Percentiles rank a stretch among this genome's conserved stretches.
phyloP scores from a whole-genome alignment of 2,113 vertebrate species.

The Ceratotherium simum region DNA sequence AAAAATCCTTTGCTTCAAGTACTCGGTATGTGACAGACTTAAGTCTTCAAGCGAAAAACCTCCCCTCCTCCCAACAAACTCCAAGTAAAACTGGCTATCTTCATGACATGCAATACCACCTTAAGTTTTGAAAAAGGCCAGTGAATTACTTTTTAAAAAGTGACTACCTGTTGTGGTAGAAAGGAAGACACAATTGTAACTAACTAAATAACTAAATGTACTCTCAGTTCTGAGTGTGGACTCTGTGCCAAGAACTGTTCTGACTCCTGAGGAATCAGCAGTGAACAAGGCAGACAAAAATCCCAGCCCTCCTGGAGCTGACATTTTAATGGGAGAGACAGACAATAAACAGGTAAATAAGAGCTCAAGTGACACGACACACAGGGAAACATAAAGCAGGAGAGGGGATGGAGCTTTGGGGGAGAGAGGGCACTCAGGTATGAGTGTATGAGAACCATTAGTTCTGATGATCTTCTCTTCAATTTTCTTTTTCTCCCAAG shows the following conservation, averaged over 20 bases:
- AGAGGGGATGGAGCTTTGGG: background rate
- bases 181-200: background rate
- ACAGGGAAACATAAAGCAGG: background rate
- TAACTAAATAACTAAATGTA: background rate
- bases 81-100: background rate
- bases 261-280: background rate
- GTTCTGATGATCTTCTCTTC: background rate
- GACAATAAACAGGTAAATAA: background rate
- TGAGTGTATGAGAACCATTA: background rate
- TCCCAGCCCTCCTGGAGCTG: background rate
- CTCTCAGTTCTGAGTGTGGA: no score
- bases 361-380: no score
- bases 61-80: background rate
- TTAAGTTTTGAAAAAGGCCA: background rate
- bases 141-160: background rate
- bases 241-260: background rate
- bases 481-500: background rate
- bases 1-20: background rate
- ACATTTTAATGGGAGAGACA: background rate
- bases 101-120: background rate
- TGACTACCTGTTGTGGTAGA: background rate
- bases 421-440: rapidly evolving
- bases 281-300: background rate
- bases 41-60: background rate
- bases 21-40: background rate